Percentiles rank a stretch among this genome's conserved stretches.
These are phyloP conservation scores for Barypeithes pellucidus DNA, from an alignment of 2,888 invertebrate genomes.

Conservation along the genomic window DNA sequence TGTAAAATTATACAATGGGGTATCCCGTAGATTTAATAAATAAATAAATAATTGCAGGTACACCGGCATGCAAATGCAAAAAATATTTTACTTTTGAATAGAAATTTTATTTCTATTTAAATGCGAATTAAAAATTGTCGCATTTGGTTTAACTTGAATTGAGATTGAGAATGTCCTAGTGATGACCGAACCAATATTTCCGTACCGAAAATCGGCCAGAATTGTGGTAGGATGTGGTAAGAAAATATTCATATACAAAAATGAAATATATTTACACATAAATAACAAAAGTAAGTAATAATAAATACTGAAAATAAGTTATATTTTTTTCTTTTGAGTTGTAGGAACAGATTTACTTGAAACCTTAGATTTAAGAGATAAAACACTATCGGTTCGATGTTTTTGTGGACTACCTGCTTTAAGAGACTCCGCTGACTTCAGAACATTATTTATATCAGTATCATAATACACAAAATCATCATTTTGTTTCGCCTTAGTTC, in stretches of 20 bases:
- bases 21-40: too few species aligned
- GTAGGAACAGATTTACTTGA: slow-evolving; percentile 29
- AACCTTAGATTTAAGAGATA: slow-evolving; percentile 16
- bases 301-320: slow-evolving; percentile 20
- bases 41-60: too few species aligned
- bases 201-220: too few species aligned
- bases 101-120: too few species aligned
- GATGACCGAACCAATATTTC: too few species aligned
- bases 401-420: slow-evolving; percentile 23
- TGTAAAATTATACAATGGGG: too few species aligned
- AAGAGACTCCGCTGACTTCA: slow-evolving; percentile 23
- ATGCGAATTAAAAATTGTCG: too few species aligned
- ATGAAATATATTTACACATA: slow-evolving; percentile 20
- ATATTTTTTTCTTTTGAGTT: slow-evolving; percentile 31
- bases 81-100: too few species aligned
- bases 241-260: slow-evolving; percentile 4
- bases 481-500: slow-evolving; percentile 44
- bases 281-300: slow-evolving; percentile 1
- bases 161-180: too few species aligned
- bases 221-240: neutral
- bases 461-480: slow-evolving; percentile 62
- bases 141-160: too few species aligned
- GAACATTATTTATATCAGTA: slow-evolving; percentile 22
- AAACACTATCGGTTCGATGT: slow-evolving; percentile 10
- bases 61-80: too few species aligned